These are phyloP conservation scores for Taeniopygia guttata DNA, from an alignment of 2,797 vertebrate species.

Conservation along the genomic window DNA sequence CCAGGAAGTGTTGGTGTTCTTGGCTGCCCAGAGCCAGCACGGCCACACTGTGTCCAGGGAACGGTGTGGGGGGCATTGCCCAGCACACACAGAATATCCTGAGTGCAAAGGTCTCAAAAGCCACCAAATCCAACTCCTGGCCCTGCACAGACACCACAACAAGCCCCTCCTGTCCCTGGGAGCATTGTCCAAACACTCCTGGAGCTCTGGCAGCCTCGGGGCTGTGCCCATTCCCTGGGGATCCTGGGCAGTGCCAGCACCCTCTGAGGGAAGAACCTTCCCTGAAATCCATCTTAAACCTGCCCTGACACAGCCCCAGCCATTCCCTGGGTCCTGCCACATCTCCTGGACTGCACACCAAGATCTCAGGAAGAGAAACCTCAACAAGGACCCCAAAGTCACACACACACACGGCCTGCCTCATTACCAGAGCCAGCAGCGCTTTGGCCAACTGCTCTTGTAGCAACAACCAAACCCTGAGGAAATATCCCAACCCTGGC, in stretches of 20 bases:
- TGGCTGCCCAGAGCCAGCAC: background rate
- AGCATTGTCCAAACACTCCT: rapidly evolving
- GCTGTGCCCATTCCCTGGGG: background rate
- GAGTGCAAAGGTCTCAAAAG: background rate
- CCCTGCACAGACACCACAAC: background rate
- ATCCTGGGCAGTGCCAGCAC: background rate
- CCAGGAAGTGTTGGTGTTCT: rapidly evolving
- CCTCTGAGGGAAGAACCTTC: background rate
- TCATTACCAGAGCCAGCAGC: rapidly evolving
- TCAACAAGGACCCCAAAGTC: background rate
- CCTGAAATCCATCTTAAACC: background rate
- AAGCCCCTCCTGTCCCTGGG: background rate
- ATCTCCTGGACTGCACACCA: background rate
- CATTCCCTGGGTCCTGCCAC: rapidly evolving
- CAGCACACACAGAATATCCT: background rate
- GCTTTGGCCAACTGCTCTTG: background rate
- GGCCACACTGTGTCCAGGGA: rapidly evolving
- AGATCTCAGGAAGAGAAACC: background rate
- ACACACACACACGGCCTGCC: background rate
- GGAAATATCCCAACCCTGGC: background rate
- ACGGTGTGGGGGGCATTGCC: rapidly evolving
- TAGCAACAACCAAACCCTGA: background rate
- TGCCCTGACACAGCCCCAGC: background rate
- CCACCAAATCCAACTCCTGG: background rate
- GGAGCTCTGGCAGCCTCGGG: background rate